These are phyloP conservation scores for Eurystomus gularis DNA, from an alignment of 2,113 vertebrate species.

Conservation along the genomic window DNA sequence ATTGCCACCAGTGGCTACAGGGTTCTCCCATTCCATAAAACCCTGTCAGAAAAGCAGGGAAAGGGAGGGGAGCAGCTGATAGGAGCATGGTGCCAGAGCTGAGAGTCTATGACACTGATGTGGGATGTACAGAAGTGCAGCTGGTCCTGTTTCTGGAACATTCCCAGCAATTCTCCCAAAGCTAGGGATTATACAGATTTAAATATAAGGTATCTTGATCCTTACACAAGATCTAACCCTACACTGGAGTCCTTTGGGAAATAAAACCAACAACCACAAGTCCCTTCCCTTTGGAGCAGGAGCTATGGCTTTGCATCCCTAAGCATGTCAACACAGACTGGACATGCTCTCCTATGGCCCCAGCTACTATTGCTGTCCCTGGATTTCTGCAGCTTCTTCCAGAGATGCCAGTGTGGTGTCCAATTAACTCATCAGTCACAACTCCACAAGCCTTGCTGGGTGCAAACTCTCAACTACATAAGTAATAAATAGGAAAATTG, in stretches of 20 bases:
- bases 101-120: background rate
- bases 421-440: constrained; percentile 28
- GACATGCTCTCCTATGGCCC: background rate
- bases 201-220: background rate
- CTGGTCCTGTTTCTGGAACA: background rate
- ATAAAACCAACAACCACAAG: background rate
- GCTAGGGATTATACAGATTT: background rate
- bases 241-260: background rate
- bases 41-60: background rate
- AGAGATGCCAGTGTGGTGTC: background rate
- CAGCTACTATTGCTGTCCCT: background rate
- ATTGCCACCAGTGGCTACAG: background rate
- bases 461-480: constrained; percentile 6
- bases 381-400: background rate
- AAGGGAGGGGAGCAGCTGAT: background rate
- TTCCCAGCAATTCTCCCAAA: background rate
- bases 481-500: constrained; percentile 49
- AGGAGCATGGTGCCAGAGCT: background rate
- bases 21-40: background rate
- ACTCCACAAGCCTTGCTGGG: background rate
- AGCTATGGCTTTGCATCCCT: background rate
- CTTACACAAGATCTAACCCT: background rate
- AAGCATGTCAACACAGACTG: background rate
- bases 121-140: background rate
- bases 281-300: background rate